These are phyloP conservation scores for Sialis fuliginosa DNA, from an alignment of 2,888 invertebrate genomes.

Conservation along the genomic window DNA sequence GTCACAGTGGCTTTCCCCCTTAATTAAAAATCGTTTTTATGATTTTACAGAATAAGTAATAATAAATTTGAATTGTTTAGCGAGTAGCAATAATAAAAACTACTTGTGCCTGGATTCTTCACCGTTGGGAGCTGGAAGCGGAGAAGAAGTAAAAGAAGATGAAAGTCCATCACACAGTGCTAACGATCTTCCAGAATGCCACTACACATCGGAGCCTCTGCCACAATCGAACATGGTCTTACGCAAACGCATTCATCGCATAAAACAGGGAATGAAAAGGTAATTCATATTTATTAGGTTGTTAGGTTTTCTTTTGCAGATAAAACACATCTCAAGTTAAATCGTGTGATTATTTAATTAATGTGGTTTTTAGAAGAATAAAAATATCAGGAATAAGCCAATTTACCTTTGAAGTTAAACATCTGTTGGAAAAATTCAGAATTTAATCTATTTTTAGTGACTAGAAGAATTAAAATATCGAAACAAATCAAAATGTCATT, in stretches of 20 bases:
- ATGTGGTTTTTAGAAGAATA: no score
- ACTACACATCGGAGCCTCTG: slow-evolving; percentile 33
- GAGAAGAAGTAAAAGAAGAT: slow-evolving; percentile 31
- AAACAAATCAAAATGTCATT: no score
- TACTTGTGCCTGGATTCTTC: slow-evolving; percentile 39
- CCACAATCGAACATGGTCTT: slow-evolving; percentile 76
- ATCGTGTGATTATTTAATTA: no score
- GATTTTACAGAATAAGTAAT: neutral
- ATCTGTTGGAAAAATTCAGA: no score
- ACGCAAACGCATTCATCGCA: slow-evolving; percentile 69
- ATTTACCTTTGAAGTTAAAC: no score
- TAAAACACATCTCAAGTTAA: no score
- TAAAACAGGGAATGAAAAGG: slow-evolving; percentile 78
- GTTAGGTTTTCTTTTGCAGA: neutral
- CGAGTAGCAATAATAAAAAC: slow-evolving; percentile 36
- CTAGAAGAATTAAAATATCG: no score
- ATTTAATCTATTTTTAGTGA: no score
- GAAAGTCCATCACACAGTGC: slow-evolving; percentile 30
- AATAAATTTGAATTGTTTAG: slow-evolving; percentile 18
- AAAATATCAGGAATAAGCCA: no score
- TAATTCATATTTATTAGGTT: slow-evolving; percentile 15
- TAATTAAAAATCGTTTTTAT: neutral
- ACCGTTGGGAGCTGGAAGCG: slow-evolving; percentile 31
- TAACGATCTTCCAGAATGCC: slow-evolving; percentile 25
- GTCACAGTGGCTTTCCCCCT: neutral